A percentile compares a stretch with the other conserved stretches of the same genome.
phyloP scores from a whole-genome alignment of 1,140 invertebrate species.

The Goniozus legneri region DNA sequence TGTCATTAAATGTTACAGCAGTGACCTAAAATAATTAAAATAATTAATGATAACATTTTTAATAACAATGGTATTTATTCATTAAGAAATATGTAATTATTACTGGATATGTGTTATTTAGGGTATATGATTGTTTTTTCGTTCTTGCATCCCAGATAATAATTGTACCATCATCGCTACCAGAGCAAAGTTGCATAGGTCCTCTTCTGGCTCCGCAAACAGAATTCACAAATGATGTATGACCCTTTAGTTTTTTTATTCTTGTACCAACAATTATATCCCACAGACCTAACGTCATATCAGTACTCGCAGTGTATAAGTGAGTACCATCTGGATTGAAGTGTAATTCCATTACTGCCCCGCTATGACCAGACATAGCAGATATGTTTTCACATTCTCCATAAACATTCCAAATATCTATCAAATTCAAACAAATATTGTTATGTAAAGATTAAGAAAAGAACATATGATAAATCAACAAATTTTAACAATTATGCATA shows the following conservation, averaged over 20 bases:
- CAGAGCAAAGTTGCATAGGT: conserved; percentile 85
- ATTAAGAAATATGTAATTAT: not conserved
- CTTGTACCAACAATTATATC: conserved; percentile 84
- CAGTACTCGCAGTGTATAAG: conserved; percentile 90
- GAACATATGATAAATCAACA: not conserved
- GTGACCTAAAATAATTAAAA: conserved; percentile 60
- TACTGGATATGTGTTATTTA: conserved; percentile 78
- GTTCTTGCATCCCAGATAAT: conserved; percentile 88
- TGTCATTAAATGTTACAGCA: conserved; percentile 92
- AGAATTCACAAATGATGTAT: conserved; percentile 86
- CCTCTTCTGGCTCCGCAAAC: conserved; percentile 77
- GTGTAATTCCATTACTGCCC: conserved; percentile 94
- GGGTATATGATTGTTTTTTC: conserved; percentile 69
- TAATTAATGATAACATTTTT: conserved; percentile 1
- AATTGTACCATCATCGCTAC: conserved; percentile 92
- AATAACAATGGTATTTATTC: conserved; percentile 5
- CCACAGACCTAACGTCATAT: conserved; percentile 94
- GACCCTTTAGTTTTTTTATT: conserved; percentile 90
- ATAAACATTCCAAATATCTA: conserved; percentile 96
- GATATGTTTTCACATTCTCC: conserved; percentile 98
- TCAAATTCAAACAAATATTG: conserved; percentile 32
- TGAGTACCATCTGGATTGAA: conserved; percentile 91
- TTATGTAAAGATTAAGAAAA: not conserved
- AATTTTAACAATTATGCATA: conserved; percentile 45
- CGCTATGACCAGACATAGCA: conserved; percentile 88